phyloP scores from a whole-genome alignment of 2,113 vertebrate genomes.

The Alligator mississippiensis region DNA sequence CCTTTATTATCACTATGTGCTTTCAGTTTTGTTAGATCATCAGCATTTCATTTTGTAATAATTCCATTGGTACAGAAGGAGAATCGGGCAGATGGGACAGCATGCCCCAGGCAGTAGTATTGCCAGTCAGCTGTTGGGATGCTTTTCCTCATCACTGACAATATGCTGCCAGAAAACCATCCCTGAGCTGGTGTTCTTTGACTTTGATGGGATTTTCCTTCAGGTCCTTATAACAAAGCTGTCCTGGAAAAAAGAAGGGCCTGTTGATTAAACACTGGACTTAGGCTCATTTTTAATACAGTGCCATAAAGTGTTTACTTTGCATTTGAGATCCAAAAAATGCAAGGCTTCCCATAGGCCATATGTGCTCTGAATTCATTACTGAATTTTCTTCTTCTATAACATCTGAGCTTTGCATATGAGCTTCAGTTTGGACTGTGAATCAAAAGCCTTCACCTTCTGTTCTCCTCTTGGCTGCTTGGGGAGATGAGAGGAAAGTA shows the following conservation, averaged over 20 bases:
- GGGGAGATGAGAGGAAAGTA: neutral
- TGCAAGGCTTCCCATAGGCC: neutral
- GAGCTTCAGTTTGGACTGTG: neutral
- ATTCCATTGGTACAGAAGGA: neutral
- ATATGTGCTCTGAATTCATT: fast-evolving
- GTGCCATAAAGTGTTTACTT: neutral
- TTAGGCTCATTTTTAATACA: neutral
- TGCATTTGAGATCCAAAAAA: neutral
- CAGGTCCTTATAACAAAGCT: neutral
- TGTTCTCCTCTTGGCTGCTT: neutral
- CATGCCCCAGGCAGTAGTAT: neutral
- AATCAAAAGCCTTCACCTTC: fast-evolving
- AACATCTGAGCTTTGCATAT: neutral
- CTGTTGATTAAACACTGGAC: neutral
- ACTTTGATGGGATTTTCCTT: neutral
- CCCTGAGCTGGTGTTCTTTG: neutral
- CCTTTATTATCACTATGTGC: neutral
- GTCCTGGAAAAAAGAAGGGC: neutral
- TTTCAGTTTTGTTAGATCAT: neutral
- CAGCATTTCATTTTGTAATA: neutral
- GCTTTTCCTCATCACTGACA: neutral
- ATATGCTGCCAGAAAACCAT: neutral
- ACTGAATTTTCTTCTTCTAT: neutral
- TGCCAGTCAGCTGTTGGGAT: neutral
- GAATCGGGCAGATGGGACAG: neutral